These are phyloP conservation scores for Druon quercuslanigerum DNA, from an alignment of 1,140 invertebrate genomes.

Conservation along the genomic window DNA sequence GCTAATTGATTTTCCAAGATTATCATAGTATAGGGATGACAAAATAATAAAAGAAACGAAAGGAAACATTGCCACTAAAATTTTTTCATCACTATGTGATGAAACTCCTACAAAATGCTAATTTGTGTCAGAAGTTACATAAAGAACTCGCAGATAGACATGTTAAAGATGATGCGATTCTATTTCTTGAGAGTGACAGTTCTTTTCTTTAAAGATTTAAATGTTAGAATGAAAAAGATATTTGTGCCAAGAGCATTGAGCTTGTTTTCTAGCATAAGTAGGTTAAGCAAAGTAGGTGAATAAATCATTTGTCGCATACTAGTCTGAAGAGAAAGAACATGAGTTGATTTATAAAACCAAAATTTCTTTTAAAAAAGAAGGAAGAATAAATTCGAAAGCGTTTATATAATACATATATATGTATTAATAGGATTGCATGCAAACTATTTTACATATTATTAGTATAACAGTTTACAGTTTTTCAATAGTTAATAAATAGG, in stretches of 20 bases:
- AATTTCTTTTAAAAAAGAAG: neutral
- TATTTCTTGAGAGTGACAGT: neutral
- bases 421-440: no score
- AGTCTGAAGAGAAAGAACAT: slow-evolving; percentile 12
- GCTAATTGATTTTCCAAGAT: no score
- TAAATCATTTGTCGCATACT: slow-evolving; percentile 34
- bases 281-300: slow-evolving; percentile 47
- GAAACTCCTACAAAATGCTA: slow-evolving; percentile 9
- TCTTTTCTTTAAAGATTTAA: slow-evolving; percentile 14
- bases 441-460: no score
- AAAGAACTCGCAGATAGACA: neutral
- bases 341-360: neutral
- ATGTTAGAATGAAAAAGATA: slow-evolving; percentile 3
- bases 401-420: neutral
- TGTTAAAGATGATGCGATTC: neutral
- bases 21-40: no score
- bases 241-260: slow-evolving; percentile 20
- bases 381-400: no score
- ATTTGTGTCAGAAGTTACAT: slow-evolving; percentile 11
- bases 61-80: neutral
- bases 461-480: no score
- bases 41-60: neutral
- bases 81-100: neutral
- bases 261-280: slow-evolving; percentile 24
- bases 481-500: no score